phyloP scores from a whole-genome alignment of 2,888 invertebrate genomes.

The Molorchus minor region DNA sequence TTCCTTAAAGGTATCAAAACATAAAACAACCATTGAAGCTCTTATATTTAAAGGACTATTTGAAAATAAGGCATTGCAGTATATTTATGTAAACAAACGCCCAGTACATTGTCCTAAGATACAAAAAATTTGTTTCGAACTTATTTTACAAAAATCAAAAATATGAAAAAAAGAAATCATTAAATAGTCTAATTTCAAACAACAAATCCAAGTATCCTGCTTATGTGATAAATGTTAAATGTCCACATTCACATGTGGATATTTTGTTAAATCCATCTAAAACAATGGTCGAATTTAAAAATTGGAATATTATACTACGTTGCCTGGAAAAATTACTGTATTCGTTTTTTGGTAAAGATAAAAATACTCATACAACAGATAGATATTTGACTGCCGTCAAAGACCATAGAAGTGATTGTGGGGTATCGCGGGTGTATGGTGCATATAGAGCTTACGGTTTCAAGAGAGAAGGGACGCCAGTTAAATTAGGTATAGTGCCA shows the following conservation, averaged over 20 bases:
- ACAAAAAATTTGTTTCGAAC: conserved; percentile 61
- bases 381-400: conserved; percentile 34
- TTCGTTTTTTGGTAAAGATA: conserved; percentile 52
- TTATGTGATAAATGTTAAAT: conserved; percentile 67
- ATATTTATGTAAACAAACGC: conserved; percentile 74
- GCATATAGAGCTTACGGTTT: conserved; percentile 62
- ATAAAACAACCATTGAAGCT: conserved; percentile 66
- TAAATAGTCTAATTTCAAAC: conserved; percentile 9
- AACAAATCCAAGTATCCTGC: conserved; percentile 56
- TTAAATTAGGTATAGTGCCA: conserved; percentile 40
- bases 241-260: conserved; percentile 65
- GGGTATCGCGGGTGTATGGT: conserved; percentile 57
- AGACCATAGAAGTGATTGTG: conserved; percentile 49
- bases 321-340: conserved; percentile 60
- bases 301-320: conserved; percentile 62
- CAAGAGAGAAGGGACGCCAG: conserved; percentile 56
- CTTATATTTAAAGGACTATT: conserved; percentile 66
- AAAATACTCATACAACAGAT: conserved; percentile 8
- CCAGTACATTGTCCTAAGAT: conserved; percentile 66
- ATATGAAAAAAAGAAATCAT: conserved; percentile 12
- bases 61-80: conserved; percentile 65
- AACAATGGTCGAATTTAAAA: conserved; percentile 65
- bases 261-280: conserved; percentile 65
- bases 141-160: conserved; percentile 51
- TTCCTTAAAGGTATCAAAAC: conserved; percentile 59